Conservation (phyloP, 2,888 invertebrate genomes). For the Cephonodes hylas region DNA sequence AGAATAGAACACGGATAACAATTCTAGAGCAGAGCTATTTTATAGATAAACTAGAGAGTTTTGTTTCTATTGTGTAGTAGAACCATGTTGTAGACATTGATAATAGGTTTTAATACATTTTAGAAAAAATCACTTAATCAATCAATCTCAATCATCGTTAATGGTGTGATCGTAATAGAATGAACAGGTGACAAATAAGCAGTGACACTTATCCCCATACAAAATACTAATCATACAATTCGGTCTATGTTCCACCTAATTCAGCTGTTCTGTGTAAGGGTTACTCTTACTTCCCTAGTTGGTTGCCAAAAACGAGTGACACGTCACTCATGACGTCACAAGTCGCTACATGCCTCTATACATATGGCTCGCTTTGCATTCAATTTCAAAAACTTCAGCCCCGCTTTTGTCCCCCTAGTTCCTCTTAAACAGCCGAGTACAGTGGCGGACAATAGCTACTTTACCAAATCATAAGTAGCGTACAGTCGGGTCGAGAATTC, state of each 20-base stretch:
- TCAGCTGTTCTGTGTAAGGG: too few relatives aligned
- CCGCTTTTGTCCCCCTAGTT: constrained; percentile 23
- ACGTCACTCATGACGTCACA: neutral
- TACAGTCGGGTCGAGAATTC: constrained; percentile 72
- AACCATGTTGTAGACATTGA: too few relatives aligned
- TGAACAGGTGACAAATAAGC: too few relatives aligned
- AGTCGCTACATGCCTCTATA: neutral
- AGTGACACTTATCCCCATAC: too few relatives aligned
- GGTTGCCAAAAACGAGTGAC: neutral
- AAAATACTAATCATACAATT: too few relatives aligned
- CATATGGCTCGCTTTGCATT: constrained; percentile 10
- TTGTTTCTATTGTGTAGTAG: too few relatives aligned
- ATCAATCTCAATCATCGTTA: too few relatives aligned
- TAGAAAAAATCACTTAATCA: too few relatives aligned
- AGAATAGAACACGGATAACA: neutral
- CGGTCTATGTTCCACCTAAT: too few relatives aligned
- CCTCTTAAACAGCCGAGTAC: neutral
- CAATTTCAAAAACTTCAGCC: constrained; percentile 24
- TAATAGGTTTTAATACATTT: too few relatives aligned
- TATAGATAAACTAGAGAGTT: neutral
- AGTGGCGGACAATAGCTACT: constrained; percentile 38
- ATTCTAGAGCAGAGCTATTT: neutral
- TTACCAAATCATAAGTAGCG: constrained; percentile 67
- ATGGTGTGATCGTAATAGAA: too few relatives aligned
- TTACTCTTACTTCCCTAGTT: neutral